Percentiles rank a stretch among this genome's conserved stretches.
Conservation (phyloP, 1,140 invertebrate genomes). For the Pseudomyrmex pallidus region DNA sequence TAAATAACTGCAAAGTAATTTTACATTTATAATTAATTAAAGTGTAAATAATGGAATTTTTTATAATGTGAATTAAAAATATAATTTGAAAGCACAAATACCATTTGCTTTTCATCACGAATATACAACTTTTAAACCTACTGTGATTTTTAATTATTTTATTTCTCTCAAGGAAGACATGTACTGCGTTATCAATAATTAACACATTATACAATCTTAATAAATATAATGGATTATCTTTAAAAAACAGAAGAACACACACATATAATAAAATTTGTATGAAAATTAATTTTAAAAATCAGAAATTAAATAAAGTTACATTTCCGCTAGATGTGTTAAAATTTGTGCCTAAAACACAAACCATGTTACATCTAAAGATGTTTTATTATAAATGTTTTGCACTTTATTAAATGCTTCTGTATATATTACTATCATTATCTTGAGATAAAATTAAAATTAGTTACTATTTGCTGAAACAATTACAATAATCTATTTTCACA, state of each 20-base stretch:
- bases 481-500: background rate
- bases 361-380: background rate
- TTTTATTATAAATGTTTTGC: background rate
- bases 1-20: no score
- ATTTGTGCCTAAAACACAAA: background rate
- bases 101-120: no score
- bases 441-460: slow-evolving; percentile 23
- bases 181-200: slow-evolving; percentile 56
- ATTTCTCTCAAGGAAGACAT: slow-evolving; percentile 71
- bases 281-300: no score
- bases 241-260: no score
- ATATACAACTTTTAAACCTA: no score
- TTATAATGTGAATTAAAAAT: no score
- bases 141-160: no score
- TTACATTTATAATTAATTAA: no score
- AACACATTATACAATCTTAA: slow-evolving; percentile 18
- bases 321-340: background rate
- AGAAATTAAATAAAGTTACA: background rate
- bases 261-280: no score
- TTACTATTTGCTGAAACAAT: slow-evolving; percentile 17
- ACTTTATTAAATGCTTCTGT: no score
- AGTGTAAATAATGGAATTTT: no score
- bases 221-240: background rate
- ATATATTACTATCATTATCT: slow-evolving; percentile 9
- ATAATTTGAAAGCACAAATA: no score